These are phyloP conservation scores for Eolophus roseicapilla DNA, from an alignment of 2,113 vertebrate species.

Conservation along the genomic window DNA sequence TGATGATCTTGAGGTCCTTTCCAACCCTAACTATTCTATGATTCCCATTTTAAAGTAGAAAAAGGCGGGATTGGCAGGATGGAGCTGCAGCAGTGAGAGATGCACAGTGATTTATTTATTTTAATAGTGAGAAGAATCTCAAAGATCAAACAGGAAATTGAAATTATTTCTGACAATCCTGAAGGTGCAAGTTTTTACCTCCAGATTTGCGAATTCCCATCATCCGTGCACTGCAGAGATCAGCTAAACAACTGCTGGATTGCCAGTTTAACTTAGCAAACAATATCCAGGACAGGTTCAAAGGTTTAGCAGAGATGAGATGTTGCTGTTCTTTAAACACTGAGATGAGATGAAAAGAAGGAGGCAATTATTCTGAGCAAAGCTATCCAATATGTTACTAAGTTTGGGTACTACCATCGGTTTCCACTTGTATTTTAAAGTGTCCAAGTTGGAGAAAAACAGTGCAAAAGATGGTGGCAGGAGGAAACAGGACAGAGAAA, in stretches of 20 bases:
- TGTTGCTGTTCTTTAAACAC: conserved; percentile 43
- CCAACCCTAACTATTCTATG: too few species aligned
- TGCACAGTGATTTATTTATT: not conserved
- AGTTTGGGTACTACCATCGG: conserved; percentile 3
- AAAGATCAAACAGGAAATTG: not conserved
- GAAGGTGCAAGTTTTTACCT: not conserved
- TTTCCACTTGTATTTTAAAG: conserved; percentile 35
- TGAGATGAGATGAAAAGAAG: conserved; percentile 60
- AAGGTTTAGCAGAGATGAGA: conserved; percentile 44
- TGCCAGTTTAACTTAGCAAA: not conserved
- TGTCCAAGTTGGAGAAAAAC: not conserved
- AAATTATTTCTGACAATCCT: not conserved
- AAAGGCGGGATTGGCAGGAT: not conserved
- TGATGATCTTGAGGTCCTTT: too few species aligned
- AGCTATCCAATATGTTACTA: conserved; percentile 59
- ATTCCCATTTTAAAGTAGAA: not conserved
- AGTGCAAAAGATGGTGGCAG: not conserved
- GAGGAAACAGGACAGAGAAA: not conserved
- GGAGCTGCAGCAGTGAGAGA: not conserved
- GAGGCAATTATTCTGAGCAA: conserved; percentile 36
- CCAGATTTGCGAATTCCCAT: not conserved
- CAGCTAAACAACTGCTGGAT: not conserved
- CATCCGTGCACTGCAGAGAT: not conserved
- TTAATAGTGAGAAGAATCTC: not conserved
- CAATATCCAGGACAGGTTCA: not conserved